Percentiles rank a stretch among this genome's conserved stretches.
Conservation (phyloP, 1,140 invertebrate species). For the Nasonia longicornis region DNA sequence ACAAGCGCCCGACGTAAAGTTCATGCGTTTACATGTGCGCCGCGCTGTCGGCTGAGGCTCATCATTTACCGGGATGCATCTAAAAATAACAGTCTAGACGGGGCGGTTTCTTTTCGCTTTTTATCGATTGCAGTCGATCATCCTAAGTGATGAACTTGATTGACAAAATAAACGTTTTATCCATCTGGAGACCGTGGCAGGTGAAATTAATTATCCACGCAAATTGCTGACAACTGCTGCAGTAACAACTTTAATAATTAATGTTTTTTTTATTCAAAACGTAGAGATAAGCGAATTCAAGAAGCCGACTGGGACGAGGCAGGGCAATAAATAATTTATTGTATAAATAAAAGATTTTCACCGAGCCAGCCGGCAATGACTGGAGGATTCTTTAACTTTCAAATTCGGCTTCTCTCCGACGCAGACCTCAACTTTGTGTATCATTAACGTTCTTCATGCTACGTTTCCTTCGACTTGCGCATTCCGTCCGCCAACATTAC, state of each 20-base stretch:
- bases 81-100: neutral
- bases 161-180: too few relatives aligned
- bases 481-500: constrained; percentile 36
- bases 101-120: neutral
- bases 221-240: too few relatives aligned
- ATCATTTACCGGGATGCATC: neutral
- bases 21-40: too few relatives aligned
- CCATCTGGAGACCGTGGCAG: too few relatives aligned
- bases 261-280: too few relatives aligned
- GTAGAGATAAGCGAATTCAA: neutral
- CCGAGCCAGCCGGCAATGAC: neutral
- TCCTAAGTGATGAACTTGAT: too few relatives aligned
- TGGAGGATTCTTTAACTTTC: constrained; percentile 36
- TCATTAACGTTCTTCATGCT: constrained; percentile 41
- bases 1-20: neutral
- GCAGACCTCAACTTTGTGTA: constrained; percentile 40
- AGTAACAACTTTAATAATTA: too few relatives aligned
- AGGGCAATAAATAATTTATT: constrained; percentile 31
- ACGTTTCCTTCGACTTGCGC: constrained; percentile 12
- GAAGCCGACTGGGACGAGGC: neutral
- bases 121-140: neutral
- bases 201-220: too few relatives aligned
- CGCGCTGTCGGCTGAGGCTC: too few relatives aligned
- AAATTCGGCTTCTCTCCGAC: constrained; percentile 8
- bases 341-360: constrained; percentile 21